Conservation (phyloP, 2,888 invertebrate genomes). For the Notodonta dromedarius region DNA sequence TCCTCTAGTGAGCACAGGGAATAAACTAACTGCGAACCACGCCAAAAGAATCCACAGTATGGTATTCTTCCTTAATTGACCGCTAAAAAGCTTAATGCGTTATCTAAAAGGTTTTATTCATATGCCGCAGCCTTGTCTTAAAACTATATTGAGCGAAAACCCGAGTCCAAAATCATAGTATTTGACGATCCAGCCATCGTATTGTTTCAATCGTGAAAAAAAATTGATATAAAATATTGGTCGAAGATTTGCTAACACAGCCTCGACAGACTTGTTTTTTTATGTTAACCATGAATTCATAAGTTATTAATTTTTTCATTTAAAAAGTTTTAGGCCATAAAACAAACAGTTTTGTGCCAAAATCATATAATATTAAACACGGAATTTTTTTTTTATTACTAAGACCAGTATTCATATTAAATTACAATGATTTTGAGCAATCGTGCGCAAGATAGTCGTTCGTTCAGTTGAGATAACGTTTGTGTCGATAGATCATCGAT, state of each 20-base stretch:
- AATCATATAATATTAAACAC: constrained; percentile 25
- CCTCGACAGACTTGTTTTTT: constrained; percentile 29
- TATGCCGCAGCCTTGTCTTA: constrained; percentile 39
- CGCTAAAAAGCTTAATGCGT: constrained; percentile 35
- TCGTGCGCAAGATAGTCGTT: constrained; percentile 31
- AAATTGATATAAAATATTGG: constrained; percentile 41
- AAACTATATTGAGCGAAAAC: constrained; percentile 67
- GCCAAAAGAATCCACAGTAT: constrained; percentile 36
- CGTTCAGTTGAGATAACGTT: constrained; percentile 7
- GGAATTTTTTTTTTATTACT: constrained; percentile 36
- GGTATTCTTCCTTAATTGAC: constrained; percentile 28
- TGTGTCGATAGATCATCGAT: constrained; percentile 3
- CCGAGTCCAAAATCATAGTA: constrained; percentile 49
- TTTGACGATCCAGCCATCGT: constrained; percentile 36
- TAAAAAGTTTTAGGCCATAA: constrained; percentile 2
- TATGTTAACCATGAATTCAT: neutral
- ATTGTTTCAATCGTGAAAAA: constrained; percentile 30
- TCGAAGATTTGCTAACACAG: constrained; percentile 42
- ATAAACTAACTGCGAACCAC: constrained; percentile 19
- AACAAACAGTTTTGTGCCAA: neutral
- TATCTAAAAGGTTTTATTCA: neutral
- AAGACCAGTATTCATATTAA: constrained; percentile 52
- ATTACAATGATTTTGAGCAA: constrained; percentile 65
- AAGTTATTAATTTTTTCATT: neutral
- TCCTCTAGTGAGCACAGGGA: too few relatives aligned